Evolutionary conservation across 2,888 invertebrate genomes (phyloP).

Genomic region (Mechanitis messenoides): DNA sequence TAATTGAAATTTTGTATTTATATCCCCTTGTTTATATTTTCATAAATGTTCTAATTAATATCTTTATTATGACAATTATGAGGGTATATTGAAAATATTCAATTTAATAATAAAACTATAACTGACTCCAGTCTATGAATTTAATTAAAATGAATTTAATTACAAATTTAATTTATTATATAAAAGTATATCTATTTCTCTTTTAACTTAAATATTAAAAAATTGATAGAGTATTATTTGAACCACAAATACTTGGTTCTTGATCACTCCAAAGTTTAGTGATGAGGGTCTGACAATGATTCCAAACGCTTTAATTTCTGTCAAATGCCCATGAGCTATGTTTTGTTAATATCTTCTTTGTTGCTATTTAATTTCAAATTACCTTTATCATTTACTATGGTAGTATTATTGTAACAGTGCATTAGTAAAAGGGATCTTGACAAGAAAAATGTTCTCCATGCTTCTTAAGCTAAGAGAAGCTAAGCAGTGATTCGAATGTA

Average conservation of each 20-base stretch:
- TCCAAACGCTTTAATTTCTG: constrained; percentile 46
- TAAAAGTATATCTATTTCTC: too few relatives aligned
- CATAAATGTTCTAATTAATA: constrained; percentile 55
- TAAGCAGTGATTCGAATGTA: too few relatives aligned
- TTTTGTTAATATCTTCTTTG: constrained; percentile 26
- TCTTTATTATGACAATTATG: constrained; percentile 33
- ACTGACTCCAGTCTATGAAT: background rate
- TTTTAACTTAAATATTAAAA: too few relatives aligned
- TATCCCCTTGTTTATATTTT: constrained; percentile 47
- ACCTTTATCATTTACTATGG: background rate
- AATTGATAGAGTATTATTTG: constrained; percentile 9
- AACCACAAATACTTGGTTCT: constrained; percentile 37
- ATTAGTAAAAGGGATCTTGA: too few relatives aligned
- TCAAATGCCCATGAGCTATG: constrained; percentile 34
- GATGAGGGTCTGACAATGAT: constrained; percentile 47
- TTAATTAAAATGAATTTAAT: background rate
- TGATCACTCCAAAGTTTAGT: constrained; percentile 40
- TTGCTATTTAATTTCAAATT: background rate
- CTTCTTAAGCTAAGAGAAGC: too few relatives aligned
- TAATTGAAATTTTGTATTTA: constrained; percentile 64
- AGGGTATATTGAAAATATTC: constrained; percentile 5
- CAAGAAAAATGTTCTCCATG: too few relatives aligned
- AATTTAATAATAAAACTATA: background rate
- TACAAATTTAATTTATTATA: background rate
- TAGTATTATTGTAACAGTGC: too few relatives aligned